A percentile compares a stretch with the other conserved stretches of the same genome.
Conservation (phyloP, 2,797 vertebrate species). For the Lagocephalus sceleratus region DNA sequence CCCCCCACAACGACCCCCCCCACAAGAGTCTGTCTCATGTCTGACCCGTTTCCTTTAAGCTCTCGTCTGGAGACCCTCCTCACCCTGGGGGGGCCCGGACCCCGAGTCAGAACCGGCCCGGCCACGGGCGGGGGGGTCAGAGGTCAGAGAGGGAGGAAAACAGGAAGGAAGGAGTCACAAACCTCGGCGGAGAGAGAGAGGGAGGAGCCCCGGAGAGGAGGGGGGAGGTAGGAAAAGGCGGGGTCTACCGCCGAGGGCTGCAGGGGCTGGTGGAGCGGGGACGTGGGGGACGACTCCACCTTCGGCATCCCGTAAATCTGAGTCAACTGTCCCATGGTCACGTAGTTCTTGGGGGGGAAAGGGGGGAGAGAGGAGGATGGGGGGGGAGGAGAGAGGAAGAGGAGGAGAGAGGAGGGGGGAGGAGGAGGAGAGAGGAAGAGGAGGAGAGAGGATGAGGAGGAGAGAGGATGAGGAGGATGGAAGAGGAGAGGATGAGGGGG, state of each 20-base stretch:
- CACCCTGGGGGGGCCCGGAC: no score
- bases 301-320: constrained; percentile 80
- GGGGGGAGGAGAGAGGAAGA: no score
- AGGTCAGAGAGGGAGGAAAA: neutral
- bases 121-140: neutral
- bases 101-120: neutral
- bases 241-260: constrained; percentile 61
- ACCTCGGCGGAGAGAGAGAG: constrained; percentile 82
- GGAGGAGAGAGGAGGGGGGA: neutral
- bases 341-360: constrained; percentile 72
- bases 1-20: no score
- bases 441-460: no score
- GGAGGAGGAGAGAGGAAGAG: neutral
- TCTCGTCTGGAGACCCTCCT: no score
- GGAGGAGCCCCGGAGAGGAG: constrained; percentile 79
- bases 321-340: constrained; percentile 85
- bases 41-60: no score
- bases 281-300: constrained; percentile 77
- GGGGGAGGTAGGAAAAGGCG: constrained; percentile 69
- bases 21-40: no score
- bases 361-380: neutral
- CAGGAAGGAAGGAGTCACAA: constrained; percentile 51
- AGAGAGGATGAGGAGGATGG: no score
- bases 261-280: constrained; percentile 62
- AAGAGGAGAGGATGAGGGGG: no score